These are phyloP conservation scores for Prolemur simus DNA, from an alignment of 2,113 vertebrate genomes.

Conservation along the genomic window DNA sequence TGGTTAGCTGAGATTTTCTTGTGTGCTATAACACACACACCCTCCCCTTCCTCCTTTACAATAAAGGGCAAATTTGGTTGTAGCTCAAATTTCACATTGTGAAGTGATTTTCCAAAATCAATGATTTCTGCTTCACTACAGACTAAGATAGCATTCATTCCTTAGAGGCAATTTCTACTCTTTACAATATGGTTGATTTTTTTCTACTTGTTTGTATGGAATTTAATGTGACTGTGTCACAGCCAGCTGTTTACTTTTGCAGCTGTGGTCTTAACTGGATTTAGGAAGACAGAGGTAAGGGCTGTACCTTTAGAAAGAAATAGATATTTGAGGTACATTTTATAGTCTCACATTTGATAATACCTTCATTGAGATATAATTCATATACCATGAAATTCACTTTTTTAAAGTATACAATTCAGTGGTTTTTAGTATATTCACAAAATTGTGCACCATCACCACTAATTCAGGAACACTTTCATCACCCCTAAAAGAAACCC, in stretches of 20 bases:
- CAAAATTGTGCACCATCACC: neutral
- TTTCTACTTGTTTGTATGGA: neutral
- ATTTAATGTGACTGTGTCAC: neutral
- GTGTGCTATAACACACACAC: neutral
- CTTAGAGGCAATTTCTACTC: neutral
- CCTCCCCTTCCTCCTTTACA: neutral
- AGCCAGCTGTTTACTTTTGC: neutral
- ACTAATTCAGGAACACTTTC: neutral
- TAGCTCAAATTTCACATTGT: neutral
- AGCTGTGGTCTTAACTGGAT: neutral
- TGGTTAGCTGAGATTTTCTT: neutral
- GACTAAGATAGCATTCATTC: neutral
- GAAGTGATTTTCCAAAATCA: slow-evolving; percentile 3
- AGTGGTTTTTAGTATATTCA: neutral
- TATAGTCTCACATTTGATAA: neutral
- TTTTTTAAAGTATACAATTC: neutral
- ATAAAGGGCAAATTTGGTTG: neutral
- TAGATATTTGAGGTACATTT: neutral
- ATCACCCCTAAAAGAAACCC: neutral
- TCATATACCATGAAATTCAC: neutral
- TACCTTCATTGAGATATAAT: neutral
- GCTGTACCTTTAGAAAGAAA: neutral
- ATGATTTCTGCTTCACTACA: neutral
- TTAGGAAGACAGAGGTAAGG: neutral
- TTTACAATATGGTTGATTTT: neutral